phyloP scores from a whole-genome alignment of 2,888 invertebrate genomes.

The Rutpela maculata region DNA sequence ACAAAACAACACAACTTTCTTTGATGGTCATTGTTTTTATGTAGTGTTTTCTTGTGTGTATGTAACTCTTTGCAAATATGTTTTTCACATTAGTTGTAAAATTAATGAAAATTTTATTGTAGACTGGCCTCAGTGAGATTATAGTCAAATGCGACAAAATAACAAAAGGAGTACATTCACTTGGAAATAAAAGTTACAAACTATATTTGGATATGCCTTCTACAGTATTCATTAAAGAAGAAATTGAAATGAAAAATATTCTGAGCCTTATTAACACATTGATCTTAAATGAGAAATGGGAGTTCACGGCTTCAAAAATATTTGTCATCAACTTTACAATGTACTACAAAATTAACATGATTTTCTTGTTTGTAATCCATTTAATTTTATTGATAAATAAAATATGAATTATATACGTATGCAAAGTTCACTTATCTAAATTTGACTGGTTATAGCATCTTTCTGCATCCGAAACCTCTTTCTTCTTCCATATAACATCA shows the following conservation, averaged over 20 bases:
- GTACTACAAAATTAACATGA: slow-evolving; percentile 24
- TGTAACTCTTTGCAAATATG: too few relatives aligned
- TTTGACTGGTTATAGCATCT: too few relatives aligned
- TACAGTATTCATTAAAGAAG: slow-evolving; percentile 46
- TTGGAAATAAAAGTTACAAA: slow-evolving; percentile 41
- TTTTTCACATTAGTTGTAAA: not conserved
- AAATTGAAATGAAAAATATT: slow-evolving; percentile 45
- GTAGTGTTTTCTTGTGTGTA: too few relatives aligned
- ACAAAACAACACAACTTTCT: too few relatives aligned
- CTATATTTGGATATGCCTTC: slow-evolving; percentile 48
- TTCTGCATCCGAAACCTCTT: too few relatives aligned
- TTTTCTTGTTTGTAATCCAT: slow-evolving; percentile 36
- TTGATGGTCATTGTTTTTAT: too few relatives aligned
- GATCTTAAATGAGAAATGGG: slow-evolving; percentile 34
- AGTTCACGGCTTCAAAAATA: slow-evolving; percentile 24
- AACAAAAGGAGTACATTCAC: slow-evolving; percentile 11
- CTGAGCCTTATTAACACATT: slow-evolving; percentile 43
- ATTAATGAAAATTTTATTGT: slow-evolving; percentile 41
- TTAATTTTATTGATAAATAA: slow-evolving; percentile 24
- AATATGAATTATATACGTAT: not conserved
- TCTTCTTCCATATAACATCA: too few relatives aligned
- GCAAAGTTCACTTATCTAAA: too few relatives aligned
- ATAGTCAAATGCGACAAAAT: slow-evolving; percentile 27
- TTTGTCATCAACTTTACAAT: slow-evolving; percentile 15
- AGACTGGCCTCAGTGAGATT: slow-evolving; percentile 36